Conservation (phyloP, 2,113 vertebrate species). For the Ciconia stormi region DNA sequence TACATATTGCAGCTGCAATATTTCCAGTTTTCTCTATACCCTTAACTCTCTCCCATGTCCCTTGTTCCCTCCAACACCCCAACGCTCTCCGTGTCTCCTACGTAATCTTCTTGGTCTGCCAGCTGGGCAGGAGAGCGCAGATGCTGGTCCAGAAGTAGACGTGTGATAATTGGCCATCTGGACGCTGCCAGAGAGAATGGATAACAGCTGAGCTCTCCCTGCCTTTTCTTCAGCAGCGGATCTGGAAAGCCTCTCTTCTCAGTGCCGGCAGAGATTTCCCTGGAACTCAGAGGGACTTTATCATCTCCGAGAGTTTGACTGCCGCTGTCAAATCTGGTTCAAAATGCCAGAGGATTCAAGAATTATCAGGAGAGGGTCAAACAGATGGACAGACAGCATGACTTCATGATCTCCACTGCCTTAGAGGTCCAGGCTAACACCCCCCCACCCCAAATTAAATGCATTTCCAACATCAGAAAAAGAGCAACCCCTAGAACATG, state of each 20-base stretch:
- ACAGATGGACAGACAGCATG: constrained; percentile 20
- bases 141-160: constrained; percentile 62
- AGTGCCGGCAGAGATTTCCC: constrained; percentile 36
- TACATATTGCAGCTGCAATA: constrained; percentile 26
- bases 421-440: not conserved
- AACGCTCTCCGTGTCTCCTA: constrained; percentile 27
- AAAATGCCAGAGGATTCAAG: constrained; percentile 23
- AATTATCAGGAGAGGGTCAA: constrained; percentile 23
- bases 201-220: constrained; percentile 56
- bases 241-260: constrained; percentile 49
- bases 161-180: constrained; percentile 67
- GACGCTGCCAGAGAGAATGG: constrained; percentile 47
- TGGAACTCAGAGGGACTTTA: constrained; percentile 45
- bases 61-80: constrained; percentile 5
- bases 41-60: not conserved
- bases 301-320: constrained; percentile 3
- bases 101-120: constrained; percentile 50
- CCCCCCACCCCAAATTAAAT: not conserved
- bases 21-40: not conserved
- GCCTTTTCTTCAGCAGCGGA: not conserved
- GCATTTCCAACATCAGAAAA: not conserved
- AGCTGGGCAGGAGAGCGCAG: constrained; percentile 17
- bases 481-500: not conserved
- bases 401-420: not conserved
- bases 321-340: not conserved